These are phyloP conservation scores for Anguilla marmorata DNA, from an alignment of 2,797 vertebrate genomes.

Conservation along the genomic window DNA sequence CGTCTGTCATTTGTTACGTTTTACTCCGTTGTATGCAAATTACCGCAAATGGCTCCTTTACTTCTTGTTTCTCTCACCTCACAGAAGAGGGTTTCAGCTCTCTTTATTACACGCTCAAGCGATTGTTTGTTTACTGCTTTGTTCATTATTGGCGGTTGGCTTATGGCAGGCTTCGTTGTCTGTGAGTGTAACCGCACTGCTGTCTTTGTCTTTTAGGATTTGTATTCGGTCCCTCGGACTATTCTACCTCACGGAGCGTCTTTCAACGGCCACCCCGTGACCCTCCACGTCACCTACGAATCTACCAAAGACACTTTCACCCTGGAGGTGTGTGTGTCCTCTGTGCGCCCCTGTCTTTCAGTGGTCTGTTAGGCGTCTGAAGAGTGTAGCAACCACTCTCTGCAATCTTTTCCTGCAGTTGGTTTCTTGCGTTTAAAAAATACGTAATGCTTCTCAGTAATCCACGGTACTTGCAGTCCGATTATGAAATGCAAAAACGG, in stretches of 20 bases:
- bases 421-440: background rate
- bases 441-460: background rate
- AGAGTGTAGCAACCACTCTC: background rate
- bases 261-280: slow-evolving; percentile 94
- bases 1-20: background rate
- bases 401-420: background rate
- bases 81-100: background rate
- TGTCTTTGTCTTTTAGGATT: slow-evolving; percentile 72
- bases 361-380: background rate
- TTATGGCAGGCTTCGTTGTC: background rate
- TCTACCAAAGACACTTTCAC: slow-evolving; percentile 99
- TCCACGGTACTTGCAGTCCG: too few relatives aligned
- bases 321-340: slow-evolving; percentile 81
- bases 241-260: slow-evolving; percentile 99
- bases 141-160: background rate
- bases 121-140: background rate
- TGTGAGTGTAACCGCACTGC: background rate
- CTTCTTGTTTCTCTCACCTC: background rate
- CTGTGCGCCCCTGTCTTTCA: background rate
- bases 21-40: background rate
- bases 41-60: background rate
- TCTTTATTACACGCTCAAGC: background rate
- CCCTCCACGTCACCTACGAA: slow-evolving; percentile 93
- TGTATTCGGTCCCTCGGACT: slow-evolving; percentile 97
- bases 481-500: background rate